Base-by-base conservation (phyloP, 2,797 vertebrate genomes). In the Philypnodon macrostomus region DNA sequence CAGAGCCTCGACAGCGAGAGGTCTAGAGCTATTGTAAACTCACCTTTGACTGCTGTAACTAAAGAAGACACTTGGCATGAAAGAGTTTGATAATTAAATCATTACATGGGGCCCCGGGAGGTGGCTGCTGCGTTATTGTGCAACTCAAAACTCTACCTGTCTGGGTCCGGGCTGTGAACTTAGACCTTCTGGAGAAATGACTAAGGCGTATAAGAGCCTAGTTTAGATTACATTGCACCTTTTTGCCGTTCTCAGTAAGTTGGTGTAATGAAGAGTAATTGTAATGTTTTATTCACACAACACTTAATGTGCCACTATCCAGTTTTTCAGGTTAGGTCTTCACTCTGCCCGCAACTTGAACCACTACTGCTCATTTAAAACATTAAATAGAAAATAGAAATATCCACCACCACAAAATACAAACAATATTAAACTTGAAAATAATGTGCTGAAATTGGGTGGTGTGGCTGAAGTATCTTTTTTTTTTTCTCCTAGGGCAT, bases 61-160 rank as follows among this genome's bases (percentile, higher is more conserved):
- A 77, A 91, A 91, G 90, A 92, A 88, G 46, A 63, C 31, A 79
- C 81, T 84, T 87, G 92, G 90, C 90, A 87, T 89, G 90, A 85
- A 88, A 85, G 70, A 86, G 88, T 89, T 75, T 89, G 91, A 94
- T 95, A 87, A 97, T 96, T 95, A 95, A 97, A 95, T 95, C 80
- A 95, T 96, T 86, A 77, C 42, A 41, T 54, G n/a, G 53, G 50
- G n/a, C n/a, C n/a, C 23, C 38, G 76, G 70, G 80, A 59, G 79
- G 87, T 77, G 77, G 73, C 83, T 87, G 87, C 88, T 77, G 85
- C 75, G 89, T 86, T 73, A 63, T 71, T n/a, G 73, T 78, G 84
- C 87, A 93, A 93, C 91, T 77, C 81, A 86, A 95, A 84, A 91
- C 81, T 77, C 83, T 70, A 85, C 89, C 87, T 86, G 49, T 76